Conservation (phyloP, 2,113 vertebrate genomes). For the Archilochus colubris region DNA sequence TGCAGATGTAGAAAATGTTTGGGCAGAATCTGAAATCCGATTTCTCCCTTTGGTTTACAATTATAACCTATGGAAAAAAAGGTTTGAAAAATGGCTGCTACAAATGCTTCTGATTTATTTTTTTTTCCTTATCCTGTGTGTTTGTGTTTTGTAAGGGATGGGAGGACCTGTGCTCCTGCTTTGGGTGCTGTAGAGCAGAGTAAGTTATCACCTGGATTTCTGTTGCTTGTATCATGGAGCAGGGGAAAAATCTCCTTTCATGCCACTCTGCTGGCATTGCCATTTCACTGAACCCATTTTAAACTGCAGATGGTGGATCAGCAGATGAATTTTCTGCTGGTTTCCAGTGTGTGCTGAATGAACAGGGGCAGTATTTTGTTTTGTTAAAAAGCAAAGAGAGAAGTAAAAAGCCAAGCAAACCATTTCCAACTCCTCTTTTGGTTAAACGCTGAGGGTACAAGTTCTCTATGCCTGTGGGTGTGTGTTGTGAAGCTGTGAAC, state of each 20-base stretch:
- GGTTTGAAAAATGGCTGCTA: not conserved
- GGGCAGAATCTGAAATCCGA: not conserved
- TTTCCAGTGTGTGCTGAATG: not conserved
- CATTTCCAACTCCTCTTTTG: not conserved
- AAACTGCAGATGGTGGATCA: fast-evolving
- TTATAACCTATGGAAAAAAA: not conserved
- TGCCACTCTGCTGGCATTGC: not conserved
- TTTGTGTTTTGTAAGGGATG: not conserved
- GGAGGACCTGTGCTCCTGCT: not conserved
- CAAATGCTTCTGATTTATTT: not conserved
- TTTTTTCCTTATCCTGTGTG: not conserved
- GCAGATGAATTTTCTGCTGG: not conserved
- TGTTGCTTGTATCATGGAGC: not conserved
- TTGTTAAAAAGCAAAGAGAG: not conserved
- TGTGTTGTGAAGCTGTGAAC: not conserved
- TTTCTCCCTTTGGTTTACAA: not conserved
- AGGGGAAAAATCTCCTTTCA: not conserved
- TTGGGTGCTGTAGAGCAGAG: fast-evolving
- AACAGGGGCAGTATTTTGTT: not conserved
- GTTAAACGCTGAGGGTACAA: not conserved
- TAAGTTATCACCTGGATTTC: not conserved
- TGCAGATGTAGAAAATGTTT: not conserved
- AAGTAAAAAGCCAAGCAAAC: slow-evolving; percentile 5
- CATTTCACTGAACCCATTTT: not conserved
- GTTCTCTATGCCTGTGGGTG: not conserved